Evolutionary conservation across 2,797 vertebrate species (phyloP).

Genomic region (Ceyx erithaca): DNA sequence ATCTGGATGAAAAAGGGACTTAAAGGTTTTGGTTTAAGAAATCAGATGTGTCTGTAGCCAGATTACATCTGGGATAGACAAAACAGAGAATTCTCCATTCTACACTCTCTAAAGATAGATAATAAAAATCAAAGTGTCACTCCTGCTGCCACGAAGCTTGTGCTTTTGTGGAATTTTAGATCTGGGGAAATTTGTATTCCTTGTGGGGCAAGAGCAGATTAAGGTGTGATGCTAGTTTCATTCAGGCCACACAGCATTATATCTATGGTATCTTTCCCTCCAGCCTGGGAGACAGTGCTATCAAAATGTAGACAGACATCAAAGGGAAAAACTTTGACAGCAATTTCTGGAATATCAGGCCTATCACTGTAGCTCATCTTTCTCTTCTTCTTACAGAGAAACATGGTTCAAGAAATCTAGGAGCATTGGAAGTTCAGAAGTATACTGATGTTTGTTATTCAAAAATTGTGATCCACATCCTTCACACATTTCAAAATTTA

Average conservation of each 20-base stretch:
- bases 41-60: neutral
- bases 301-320: neutral
- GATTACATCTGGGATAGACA: neutral
- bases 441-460: neutral
- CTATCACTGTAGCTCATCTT: neutral
- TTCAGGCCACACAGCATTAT: neutral
- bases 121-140: neutral
- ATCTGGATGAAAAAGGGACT: neutral
- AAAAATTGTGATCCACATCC: neutral
- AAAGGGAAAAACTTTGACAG: neutral
- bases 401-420: neutral
- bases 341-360: neutral
- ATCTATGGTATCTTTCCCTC: neutral
- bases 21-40: neutral
- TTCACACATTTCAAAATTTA: neutral
- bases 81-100: neutral
- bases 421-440: neutral
- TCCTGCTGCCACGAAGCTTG: neutral
- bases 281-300: neutral
- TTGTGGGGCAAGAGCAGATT: neutral
- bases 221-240: neutral
- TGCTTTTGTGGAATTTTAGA: neutral
- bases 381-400: neutral
- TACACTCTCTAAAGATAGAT: neutral
- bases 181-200: neutral